These are phyloP conservation scores for Cerastis leucographa DNA, from an alignment of 2,888 invertebrate species.

Conservation along the genomic window DNA sequence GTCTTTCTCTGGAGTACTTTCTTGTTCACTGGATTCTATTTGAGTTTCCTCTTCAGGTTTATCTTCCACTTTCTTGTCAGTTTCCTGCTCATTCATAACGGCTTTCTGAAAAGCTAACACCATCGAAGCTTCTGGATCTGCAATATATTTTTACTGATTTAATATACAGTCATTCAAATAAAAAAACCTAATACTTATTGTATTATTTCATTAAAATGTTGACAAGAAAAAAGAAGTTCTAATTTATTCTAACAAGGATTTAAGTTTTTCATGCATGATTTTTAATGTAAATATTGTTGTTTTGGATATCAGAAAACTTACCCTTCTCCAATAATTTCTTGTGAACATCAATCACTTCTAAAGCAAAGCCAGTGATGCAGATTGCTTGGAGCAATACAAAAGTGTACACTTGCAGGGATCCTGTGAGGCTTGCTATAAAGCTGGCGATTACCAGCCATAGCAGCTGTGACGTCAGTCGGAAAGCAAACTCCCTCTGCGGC, in stretches of 20 bases:
- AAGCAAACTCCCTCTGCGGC: slow-evolving; percentile 92
- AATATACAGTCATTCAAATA: neutral
- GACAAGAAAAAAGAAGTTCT: neutral
- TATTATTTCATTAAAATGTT: neutral
- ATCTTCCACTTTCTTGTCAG: slow-evolving; percentile 71
- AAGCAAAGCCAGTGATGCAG: slow-evolving; percentile 92
- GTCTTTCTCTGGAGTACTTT: slow-evolving; percentile 82
- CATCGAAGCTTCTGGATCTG: slow-evolving; percentile 86
- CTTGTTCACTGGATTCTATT: slow-evolving; percentile 78
- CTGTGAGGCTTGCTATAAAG: slow-evolving; percentile 94
- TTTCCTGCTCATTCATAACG: slow-evolving; percentile 73
- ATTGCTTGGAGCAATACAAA: slow-evolving; percentile 93
- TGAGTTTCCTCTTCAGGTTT: slow-evolving; percentile 75
- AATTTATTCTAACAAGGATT: neutral
- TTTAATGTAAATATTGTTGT: neutral
- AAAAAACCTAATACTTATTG: neutral
- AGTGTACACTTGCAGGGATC: slow-evolving; percentile 94
- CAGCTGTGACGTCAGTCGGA: slow-evolving; percentile 93
- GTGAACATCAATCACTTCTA: slow-evolving; percentile 91
- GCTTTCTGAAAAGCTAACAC: slow-evolving; percentile 79
- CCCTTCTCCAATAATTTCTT: slow-evolving; percentile 88
- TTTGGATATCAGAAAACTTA: slow-evolving; percentile 62
- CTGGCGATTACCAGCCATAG: slow-evolving; percentile 95
- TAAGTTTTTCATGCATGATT: neutral
- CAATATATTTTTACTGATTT: slow-evolving; percentile 50